Percentiles rank a stretch among this genome's conserved stretches.
Evolutionary conservation across 2,888 invertebrate genomes (phyloP).

Genomic region (Pristionchus entomophagus): DNA sequence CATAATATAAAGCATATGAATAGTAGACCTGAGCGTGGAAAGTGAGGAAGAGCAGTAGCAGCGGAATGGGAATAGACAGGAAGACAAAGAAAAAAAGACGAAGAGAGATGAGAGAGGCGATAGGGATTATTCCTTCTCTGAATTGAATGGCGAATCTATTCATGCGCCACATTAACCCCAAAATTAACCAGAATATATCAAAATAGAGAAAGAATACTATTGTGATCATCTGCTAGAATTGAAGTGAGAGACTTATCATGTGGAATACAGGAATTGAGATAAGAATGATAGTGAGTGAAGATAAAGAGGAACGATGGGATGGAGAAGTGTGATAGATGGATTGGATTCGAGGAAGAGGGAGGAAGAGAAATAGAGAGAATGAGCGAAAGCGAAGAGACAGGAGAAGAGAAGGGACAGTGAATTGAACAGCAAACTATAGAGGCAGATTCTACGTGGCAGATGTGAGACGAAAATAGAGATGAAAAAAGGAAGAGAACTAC

Average conservation of each 20-base stretch:
- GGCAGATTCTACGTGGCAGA: background rate
- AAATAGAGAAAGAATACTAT: background rate
- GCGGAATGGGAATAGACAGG: background rate
- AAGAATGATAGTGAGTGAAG: background rate
- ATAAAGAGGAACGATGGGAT: background rate
- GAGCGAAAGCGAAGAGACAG: too few species aligned
- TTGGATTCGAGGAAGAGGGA: background rate
- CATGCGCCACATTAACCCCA: too few species aligned
- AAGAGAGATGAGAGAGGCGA: background rate
- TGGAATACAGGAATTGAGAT: background rate
- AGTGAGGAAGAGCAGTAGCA: background rate
- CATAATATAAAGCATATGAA: background rate
- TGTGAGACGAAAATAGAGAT: background rate
- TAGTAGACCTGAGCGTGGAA: background rate
- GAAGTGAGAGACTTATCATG: background rate
- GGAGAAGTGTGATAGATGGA: slow-evolving; percentile 16
- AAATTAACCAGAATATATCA: too few species aligned
- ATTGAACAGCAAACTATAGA: background rate
- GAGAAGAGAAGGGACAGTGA: background rate
- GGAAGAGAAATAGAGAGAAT: too few species aligned
- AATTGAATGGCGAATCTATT: background rate
- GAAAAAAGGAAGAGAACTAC: background rate
- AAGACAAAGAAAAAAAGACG: background rate
- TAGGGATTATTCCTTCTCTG: background rate
- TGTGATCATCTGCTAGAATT: background rate